Base-by-base conservation (phyloP, 2,113 vertebrate species). In the Scophthalmus maximus region DNA sequence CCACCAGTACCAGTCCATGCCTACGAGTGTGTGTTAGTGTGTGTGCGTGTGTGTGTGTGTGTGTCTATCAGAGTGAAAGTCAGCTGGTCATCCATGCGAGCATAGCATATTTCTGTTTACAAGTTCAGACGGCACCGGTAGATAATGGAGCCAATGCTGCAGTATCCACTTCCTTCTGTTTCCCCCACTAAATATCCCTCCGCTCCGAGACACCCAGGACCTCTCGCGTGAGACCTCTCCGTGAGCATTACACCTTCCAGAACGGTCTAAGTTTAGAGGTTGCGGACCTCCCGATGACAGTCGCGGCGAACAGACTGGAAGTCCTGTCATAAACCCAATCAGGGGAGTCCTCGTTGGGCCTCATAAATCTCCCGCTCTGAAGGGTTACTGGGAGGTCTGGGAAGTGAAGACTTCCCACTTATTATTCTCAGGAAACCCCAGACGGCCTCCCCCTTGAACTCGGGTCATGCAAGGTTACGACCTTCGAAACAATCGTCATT, bases 381-480 rank as follows among this genome's bases (percentile, higher is more conserved):
- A 86, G 79, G 90, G 88, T 88, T 89, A 89, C 82, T 87, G 88
- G 90, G 89, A 93, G 92, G 92, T 93, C 88, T 92, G 89, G 93
- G 94, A 94, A 95, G 90, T 93, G 87, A 87, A 89, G 81, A 77
- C 87, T 95, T 95, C 92, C 94, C 91, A 87, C 80, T 92, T 89
- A 92, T 93, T 93, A 87, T 93, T 86, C 76, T 75, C 81, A 90
- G 93, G 92, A 93, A 92, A 90, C 58, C 63, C 70, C 84, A 76
- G 85, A 88, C 79, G 73, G 67, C 90, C 89, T 88, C 88, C 86
- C 83, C 49, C 67, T n/a, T 88, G 85, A 92, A 88, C 89, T 70
- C 38, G 42, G 91, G 91, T 92, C 87, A 85, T 0, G 3, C 79
- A 57, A 78, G 92, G 92, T 88, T 86, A 82, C 63, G 86, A 93